Base-by-base conservation (phyloP, 2,797 vertebrate genomes). In the Esox masquinongy region DNA sequence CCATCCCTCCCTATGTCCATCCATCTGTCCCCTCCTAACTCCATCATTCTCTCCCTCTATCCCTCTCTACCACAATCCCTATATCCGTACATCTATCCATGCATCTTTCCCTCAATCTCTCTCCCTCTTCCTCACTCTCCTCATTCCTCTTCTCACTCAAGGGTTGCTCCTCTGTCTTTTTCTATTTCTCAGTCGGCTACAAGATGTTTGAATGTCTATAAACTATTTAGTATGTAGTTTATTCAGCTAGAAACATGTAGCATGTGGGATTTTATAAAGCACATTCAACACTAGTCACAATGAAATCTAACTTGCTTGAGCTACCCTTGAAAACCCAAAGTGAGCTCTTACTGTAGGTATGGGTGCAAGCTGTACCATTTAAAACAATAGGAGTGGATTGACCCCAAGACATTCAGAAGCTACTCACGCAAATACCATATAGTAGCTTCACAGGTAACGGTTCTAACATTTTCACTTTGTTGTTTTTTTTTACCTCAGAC, bases 141-240 rank as follows among this genome's bases (percentile, higher is more conserved):
- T 69, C 34, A 22, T 74, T 39, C 36, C 75, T 79, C 61, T 76
- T 73, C 68, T 81, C 79, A 70, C 73, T 9, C 56, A 6, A 51
- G 1, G 19, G n/a, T 74, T 68, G 74, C 50, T 77, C 76, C 19
- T 67, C 5, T 72, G 67, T 71, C 53, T 5, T 43, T 78, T 80
- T 80, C 63, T 89, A 85, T 88, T 81, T 90, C 79, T 72, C 39
- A 1, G 74, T 80, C 73, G 70, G 73, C 85, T 80, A 83, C 79
- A 22, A 84, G 85, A 86, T 88, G 82, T 91, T 93, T 90, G 92
- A 90, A 86, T 82, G 78, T 85, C 80, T 77, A 88, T 92, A 90
- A 91, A 90, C 83, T 82, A 84, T 91, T 92, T 91, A 90, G 88
- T 83, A 82, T 84, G 84, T 79, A 81, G 85, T 90, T 91, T 91